Conservation (phyloP, 2,888 invertebrate genomes). For the Cryptophagus acutangulus region DNA sequence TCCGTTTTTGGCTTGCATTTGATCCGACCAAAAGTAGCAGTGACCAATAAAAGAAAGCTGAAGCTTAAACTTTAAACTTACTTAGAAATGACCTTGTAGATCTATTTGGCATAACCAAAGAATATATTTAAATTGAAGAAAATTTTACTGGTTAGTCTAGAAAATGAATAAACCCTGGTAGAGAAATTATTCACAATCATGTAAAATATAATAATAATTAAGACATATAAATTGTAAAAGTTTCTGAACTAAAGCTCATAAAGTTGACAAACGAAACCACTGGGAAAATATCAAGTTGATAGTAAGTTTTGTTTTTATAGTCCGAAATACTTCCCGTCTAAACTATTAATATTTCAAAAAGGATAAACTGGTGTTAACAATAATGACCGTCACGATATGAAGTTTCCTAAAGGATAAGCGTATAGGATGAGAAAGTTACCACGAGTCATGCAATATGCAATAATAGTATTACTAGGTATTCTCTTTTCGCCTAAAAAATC, state of each 20-base stretch:
- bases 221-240: not conserved
- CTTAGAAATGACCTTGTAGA: too few relatives aligned
- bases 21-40: too few relatives aligned
- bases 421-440: constrained; percentile 17
- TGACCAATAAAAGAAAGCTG: too few relatives aligned
- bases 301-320: not conserved
- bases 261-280: constrained; percentile 1
- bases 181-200: constrained; percentile 1
- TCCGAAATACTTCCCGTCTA: not conserved
- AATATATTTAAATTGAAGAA: too few relatives aligned
- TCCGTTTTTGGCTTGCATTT: too few relatives aligned
- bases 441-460: not conserved
- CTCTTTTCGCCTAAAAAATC: too few relatives aligned
- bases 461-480: too few relatives aligned
- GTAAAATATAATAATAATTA: not conserved
- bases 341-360: not conserved
- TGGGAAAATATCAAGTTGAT: constrained; percentile 1
- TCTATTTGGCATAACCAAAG: too few relatives aligned
- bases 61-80: too few relatives aligned
- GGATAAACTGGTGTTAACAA: constrained; percentile 15
- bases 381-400: constrained; percentile 21
- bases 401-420: constrained; percentile 14
- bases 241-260: not conserved
- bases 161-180: constrained; percentile 1
- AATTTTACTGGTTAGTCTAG: too few relatives aligned